These are phyloP conservation scores for Turdus rufiventris DNA, from an alignment of 2,113 vertebrate species.

Conservation along the genomic window DNA sequence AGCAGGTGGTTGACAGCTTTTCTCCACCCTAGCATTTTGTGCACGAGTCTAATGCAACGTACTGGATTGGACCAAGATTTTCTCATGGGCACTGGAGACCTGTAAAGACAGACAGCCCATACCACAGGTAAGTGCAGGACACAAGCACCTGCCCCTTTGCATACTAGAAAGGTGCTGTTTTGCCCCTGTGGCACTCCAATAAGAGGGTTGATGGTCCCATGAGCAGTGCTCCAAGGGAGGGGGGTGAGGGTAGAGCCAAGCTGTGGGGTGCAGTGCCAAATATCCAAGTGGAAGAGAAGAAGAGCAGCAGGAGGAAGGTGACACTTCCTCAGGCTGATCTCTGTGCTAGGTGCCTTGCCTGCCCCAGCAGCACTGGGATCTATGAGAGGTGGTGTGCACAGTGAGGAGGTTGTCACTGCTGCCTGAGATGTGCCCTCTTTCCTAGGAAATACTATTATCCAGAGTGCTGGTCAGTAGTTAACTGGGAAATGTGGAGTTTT, in stretches of 20 bases:
- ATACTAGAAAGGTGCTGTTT: rapidly evolving
- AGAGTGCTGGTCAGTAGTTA: rapidly evolving
- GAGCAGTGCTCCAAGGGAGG: too few species aligned
- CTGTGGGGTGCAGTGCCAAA: background rate
- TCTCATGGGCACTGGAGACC: rapidly evolving
- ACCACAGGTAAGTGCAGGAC: rapidly evolving
- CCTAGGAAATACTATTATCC: rapidly evolving
- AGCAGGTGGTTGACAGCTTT: background rate
- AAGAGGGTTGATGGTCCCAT: background rate
- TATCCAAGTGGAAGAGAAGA: background rate
- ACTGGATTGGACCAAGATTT: background rate
- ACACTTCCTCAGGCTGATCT: background rate
- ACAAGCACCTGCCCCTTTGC: background rate
- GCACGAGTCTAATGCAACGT: rapidly evolving
- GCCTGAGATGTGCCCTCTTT: background rate
- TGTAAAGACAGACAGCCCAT: rapidly evolving
- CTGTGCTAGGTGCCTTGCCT: background rate
- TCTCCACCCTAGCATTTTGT: background rate
- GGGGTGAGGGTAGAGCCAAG: background rate
- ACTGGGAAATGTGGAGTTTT: rapidly evolving
- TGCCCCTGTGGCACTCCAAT: background rate
- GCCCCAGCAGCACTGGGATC: background rate
- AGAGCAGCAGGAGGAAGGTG: background rate
- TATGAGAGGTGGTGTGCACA: rapidly evolving
- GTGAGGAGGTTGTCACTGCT: background rate